Base-by-base conservation (phyloP, 2,113 vertebrate genomes). In the Strix aluco region DNA sequence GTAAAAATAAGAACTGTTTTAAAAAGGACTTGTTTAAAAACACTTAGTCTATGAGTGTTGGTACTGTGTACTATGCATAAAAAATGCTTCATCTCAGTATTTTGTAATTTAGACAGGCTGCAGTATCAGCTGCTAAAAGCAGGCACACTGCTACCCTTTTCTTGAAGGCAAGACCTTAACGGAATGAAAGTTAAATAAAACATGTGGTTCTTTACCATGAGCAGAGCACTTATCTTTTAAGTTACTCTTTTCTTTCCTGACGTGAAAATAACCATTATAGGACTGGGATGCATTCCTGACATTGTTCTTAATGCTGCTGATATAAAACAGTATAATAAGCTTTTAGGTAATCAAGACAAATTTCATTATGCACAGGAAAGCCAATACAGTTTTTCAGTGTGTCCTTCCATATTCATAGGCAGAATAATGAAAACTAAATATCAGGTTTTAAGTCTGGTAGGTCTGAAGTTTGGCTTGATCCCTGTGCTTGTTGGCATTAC, bases 1-100 rank as follows among this genome's bases (percentile, higher is more conserved):
- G 55, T 70, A 78, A 90, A 94, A 92, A 79, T 65, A 85, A 29
- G 40, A 40, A 40, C 67, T 46, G 54, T 26, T 83, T 82, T 25
- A 0, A n/a, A 86, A 82, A 80, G 26, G 29, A 40, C 36, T 40
- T 62, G 11, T 58, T 96, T 66, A 63, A 90, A 81, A 90, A 62
- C 34, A 86, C 66, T 21, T 58, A 72, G 49, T 20, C 54, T 61
- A 4, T 73, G 54, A 58, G 40, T 58, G 57, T 72, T 88, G 5
- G 42, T 55, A 18, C 9, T 36, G 10, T 46, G 21, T 65, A 8
- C 11, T 70, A 5, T 49, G 27, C 40, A 47, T 49, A 42, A 52
- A 72, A 88, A 77, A 2, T 4, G 2, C 58, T 49, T 75, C 27
- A 85, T 36, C 16, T 88, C 40, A 42, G 36, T 46, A 23, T 82